Conservation (phyloP, 2,797 vertebrate genomes). For the Pangasius larnaudii region DNA sequence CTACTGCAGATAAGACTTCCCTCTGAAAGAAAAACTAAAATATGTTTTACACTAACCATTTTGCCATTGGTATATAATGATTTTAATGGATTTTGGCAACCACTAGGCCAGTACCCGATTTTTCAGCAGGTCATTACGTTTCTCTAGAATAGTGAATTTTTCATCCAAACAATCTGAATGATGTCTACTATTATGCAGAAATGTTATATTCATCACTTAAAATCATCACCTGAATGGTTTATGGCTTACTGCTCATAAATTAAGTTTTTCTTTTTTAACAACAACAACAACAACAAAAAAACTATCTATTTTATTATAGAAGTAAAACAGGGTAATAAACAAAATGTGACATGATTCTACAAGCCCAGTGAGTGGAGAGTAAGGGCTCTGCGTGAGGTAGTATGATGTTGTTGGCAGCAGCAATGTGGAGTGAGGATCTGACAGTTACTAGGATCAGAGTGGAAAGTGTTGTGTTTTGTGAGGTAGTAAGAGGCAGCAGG, state of each 20-base stretch:
- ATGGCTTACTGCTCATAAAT: background rate
- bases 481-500: conserved; percentile 3
- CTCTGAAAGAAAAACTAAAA: background rate
- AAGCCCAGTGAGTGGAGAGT: background rate
- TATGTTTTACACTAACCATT: background rate
- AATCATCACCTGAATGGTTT: background rate
- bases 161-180: background rate
- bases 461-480: conserved; percentile 1
- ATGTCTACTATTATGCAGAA: background rate
- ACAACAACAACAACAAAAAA: background rate
- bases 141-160: background rate
- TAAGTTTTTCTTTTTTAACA: background rate
- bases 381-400: background rate
- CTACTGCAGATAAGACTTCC: background rate
- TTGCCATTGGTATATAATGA: background rate
- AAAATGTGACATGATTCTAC: background rate
- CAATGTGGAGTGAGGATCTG: background rate
- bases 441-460: conserved; percentile 11
- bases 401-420: background rate
- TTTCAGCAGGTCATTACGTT: background rate
- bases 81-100: background rate
- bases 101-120: background rate
- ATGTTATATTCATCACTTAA: background rate
- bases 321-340: background rate
- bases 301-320: background rate